Evolutionary conservation across 2,797 vertebrate species (phyloP), one percentile per base, ranked within the genome.

Genomic region (Lithobates pipiens): DNA sequence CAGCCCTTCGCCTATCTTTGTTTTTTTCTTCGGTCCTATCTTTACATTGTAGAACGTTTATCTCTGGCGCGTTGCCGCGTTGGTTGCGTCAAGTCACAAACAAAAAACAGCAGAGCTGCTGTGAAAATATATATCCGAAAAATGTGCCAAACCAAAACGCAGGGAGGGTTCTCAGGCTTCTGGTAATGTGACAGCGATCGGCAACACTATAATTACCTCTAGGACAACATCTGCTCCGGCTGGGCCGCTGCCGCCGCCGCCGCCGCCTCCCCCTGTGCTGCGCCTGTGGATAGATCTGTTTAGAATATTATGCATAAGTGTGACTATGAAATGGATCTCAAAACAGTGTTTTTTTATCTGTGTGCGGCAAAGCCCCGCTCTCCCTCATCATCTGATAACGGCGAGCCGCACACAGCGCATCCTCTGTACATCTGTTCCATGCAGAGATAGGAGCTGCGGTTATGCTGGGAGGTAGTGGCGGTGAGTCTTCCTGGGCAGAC

Each of bases 221-320:
- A 90, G 84, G 88, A 90, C 54, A 87, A 88, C 90, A 91, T 92
- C 88, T 91, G 90, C 89, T 88, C 84, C 77, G 87, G 85, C 82
- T 80, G 68, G 44, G 4, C 68, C 68, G 1, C 29, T 2, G 2
- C 86, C 82, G 84, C 61, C 29, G 1, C 29, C 29, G 2, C 86
- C 82, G 84, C 61, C 29, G 18, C 71, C 34, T 32, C 68, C 29
- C 80, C 71, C 16, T 25, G 29, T 29, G 29, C 73, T 11, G 54
- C 13, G 82, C 65, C 74, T 70, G 74, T 77, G 63, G 82, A 84
- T 61, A 69, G 27, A 71, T 77, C 42, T 88, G 83, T 84, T 90
- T 91, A 89, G 89, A 90, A 89, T 90, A 89, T 88, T 88, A 86
- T 90, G 84, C 88, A 91, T 89, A 91, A 82, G 84, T 91, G 87